Conservation (phyloP, 2,113 vertebrate species). For the Eonycteris spelaea region DNA sequence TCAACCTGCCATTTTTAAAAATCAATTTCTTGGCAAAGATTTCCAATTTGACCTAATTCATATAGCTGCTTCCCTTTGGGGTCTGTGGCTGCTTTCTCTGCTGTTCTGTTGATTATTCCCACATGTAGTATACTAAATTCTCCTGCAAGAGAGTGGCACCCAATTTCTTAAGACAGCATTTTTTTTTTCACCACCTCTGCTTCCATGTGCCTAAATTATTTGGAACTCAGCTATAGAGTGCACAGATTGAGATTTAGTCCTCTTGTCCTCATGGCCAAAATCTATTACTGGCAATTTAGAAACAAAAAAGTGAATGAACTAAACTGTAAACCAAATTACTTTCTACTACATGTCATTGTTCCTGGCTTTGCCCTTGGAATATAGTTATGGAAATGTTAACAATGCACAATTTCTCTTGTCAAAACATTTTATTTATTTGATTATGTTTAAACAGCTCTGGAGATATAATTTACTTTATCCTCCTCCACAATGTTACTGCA, state of each 20-base stretch:
- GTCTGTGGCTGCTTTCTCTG: constrained; percentile 12
- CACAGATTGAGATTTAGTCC: not conserved
- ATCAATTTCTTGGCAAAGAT: constrained; percentile 34
- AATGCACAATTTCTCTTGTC: not conserved
- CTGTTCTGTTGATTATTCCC: constrained; percentile 38
- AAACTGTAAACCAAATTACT: not conserved
- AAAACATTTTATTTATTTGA: not conserved
- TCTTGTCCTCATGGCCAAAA: not conserved
- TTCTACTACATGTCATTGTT: not conserved
- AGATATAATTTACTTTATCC: not conserved
- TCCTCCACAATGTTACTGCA: not conserved
- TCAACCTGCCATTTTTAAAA: not conserved
- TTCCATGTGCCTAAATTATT: not conserved
- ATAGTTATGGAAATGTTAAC: not conserved
- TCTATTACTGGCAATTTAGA: not conserved
- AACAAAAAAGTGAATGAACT: not conserved
- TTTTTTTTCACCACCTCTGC: not conserved
- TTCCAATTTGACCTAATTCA: constrained; percentile 46
- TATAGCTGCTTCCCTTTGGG: not conserved
- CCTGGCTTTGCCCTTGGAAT: not conserved
- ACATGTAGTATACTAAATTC: not conserved
- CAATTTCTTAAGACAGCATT: not conserved
- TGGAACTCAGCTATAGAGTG: not conserved
- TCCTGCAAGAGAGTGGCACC: not conserved
- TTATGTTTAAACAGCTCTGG: not conserved